Conservation (phyloP, 2,113 vertebrate genomes). For the Eulemur rufifrons region DNA sequence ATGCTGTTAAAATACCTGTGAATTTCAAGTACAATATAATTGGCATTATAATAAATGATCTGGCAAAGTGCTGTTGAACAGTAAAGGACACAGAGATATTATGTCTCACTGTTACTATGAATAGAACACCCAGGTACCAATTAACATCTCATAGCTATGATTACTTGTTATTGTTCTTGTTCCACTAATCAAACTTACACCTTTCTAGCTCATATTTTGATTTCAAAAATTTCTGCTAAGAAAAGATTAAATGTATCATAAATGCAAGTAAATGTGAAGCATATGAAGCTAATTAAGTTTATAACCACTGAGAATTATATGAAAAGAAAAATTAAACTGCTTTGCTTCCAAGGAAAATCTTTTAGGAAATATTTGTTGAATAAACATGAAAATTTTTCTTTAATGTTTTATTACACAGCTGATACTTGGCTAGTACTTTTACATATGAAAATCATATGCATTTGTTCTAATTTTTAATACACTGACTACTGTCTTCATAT, state of each 20-base stretch:
- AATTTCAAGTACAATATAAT: slow-evolving; percentile 80
- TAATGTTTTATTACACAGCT: slow-evolving; percentile 70
- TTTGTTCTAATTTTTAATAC: slow-evolving; percentile 62
- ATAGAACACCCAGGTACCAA: slow-evolving; percentile 84
- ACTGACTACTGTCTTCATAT: slow-evolving; percentile 35
- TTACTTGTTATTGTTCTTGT: slow-evolving; percentile 83
- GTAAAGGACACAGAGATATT: slow-evolving; percentile 79
- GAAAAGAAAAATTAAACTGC: slow-evolving; percentile 86
- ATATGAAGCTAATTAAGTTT: slow-evolving; percentile 85
- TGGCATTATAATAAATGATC: slow-evolving; percentile 80
- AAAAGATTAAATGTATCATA: slow-evolving; percentile 82
- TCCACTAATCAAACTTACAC: slow-evolving; percentile 84
- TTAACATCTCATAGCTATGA: slow-evolving; percentile 85
- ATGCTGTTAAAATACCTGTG: slow-evolving; percentile 77
- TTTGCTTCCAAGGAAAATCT: slow-evolving; percentile 83
- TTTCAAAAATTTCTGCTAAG: slow-evolving; percentile 83
- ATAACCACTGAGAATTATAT: slow-evolving; percentile 83
- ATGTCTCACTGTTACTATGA: slow-evolving; percentile 82
- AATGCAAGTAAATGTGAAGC: slow-evolving; percentile 84
- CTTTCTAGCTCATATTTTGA: slow-evolving; percentile 83
- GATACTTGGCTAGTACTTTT: slow-evolving; percentile 74
- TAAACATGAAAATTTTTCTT: slow-evolving; percentile 77
- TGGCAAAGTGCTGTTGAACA: slow-evolving; percentile 77
- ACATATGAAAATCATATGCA: slow-evolving; percentile 65
- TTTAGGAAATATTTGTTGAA: slow-evolving; percentile 83